Base-by-base conservation (phyloP, 2,113 vertebrate species). In the Caranx ignobilis region DNA sequence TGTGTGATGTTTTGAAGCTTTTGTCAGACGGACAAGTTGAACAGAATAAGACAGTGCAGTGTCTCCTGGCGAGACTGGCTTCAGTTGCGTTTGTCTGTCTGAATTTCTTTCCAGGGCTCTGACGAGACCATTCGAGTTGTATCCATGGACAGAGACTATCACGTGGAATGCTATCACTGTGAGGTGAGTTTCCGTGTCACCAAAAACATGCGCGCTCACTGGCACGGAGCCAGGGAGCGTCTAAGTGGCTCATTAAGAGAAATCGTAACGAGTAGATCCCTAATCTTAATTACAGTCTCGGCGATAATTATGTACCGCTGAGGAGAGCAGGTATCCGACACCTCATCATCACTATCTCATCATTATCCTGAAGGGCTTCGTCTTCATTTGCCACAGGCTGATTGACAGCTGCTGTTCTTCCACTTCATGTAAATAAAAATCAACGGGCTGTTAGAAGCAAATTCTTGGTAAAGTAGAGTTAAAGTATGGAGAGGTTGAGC, bases 101-200 rank as follows among this genome's bases (percentile, higher is more conserved):
- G 63, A 39, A 56, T 90, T 56, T 87, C 59, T 79, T 80, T 79
- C n/a, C 92, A 99, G 98, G 98, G 98, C 0, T 99, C 97, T 15
- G 98, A 99, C 39, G 98, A 99, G 92, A 99, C 97, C 41, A 96
- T 99, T 77, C 96, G 98, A 4, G 98, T 99, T 0, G 98, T 99
- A 39, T 99, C 98, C 74, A 99, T 99, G 98, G 97, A 99, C 92
- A 96, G 95, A 87, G 98, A 99, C 91, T 99, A 98, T 88, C 98
- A 99, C 0, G 96, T 99, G 89, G 96, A 97, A 60, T 99, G 98
- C 66, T 99, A 99, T 76, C 96, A 95, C 91, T 99, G 98, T 0
- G 97, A 99, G 97, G 98, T 99, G 87, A 67, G 96, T 89, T 45
- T 5, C 69, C 11, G 6, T 5, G 5, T 11, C 60, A 15, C 11